Evolutionary conservation across 1,140 invertebrate genomes (phyloP).

Genomic region (Saxidomus purpurata): DNA sequence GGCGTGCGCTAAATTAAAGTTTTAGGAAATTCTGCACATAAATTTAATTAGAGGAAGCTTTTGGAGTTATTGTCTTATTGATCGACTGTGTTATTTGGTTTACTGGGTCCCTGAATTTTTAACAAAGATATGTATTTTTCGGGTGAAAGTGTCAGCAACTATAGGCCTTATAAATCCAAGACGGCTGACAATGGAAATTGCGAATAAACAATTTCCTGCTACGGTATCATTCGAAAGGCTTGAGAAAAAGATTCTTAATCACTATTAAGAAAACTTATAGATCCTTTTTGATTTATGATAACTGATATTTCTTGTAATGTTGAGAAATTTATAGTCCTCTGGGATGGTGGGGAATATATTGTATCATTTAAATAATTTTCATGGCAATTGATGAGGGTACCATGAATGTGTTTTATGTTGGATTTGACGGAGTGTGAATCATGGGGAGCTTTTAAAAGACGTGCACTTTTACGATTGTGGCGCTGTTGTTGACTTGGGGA

Average conservation of each 20-base stretch:
- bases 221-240: neutral
- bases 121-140: neutral
- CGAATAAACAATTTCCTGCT: neutral
- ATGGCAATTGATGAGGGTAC: no score
- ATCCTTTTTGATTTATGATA: neutral
- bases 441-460: no score
- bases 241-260: neutral
- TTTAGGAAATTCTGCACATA: slow-evolving; percentile 39
- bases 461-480: no score
- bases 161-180: neutral
- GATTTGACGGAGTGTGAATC: no score
- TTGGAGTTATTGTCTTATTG: slow-evolving; percentile 28
- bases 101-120: neutral
- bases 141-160: neutral
- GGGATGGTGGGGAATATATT: no score
- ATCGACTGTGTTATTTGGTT: slow-evolving; percentile 4
- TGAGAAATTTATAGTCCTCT: no score
- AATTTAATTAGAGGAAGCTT: slow-evolving; percentile 36
- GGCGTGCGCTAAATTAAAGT: slow-evolving; percentile 41
- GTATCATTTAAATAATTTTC: no score
- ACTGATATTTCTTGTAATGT: no score
- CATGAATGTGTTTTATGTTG: no score
- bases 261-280: neutral
- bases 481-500: no score
- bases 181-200: neutral